Conservation (phyloP, 53 echinoderm and acorn worm genomes). For the Pentamera pediparva region DNA sequence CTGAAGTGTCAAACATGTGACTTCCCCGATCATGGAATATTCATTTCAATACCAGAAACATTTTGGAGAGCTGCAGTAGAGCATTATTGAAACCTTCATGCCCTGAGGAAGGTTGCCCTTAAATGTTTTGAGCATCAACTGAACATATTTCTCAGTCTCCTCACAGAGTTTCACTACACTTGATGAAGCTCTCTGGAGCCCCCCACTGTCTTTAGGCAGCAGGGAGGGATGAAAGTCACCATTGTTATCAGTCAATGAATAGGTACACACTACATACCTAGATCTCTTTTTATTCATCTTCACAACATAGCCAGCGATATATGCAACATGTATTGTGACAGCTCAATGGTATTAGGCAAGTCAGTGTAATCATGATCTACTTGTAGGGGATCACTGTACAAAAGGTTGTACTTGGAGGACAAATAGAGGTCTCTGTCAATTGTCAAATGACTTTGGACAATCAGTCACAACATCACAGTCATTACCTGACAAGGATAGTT, state of each 20-base stretch:
- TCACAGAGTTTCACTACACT: too few species aligned
- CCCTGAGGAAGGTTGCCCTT: neutral
- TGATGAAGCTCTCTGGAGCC: neutral
- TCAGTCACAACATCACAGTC: neutral
- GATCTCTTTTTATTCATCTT: conserved; percentile 9
- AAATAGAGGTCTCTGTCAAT: too few species aligned
- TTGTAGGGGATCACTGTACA: neutral
- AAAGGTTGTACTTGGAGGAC: too few species aligned
- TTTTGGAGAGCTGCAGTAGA: neutral
- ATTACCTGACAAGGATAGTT: neutral
- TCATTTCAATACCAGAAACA: too few species aligned
- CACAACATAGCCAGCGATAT: conserved; percentile 47
- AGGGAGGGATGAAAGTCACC: neutral
- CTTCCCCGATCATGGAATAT: neutral
- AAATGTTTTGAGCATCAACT: too few species aligned
- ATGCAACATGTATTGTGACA: conserved; percentile 22
- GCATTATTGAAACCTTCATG: neutral
- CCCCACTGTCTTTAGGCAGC: neutral
- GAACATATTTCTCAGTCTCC: too few species aligned
- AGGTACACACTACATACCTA: neutral
- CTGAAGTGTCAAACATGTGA: neutral
- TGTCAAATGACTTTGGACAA: neutral
- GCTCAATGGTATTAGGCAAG: conserved; percentile 1
- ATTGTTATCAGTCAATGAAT: neutral
- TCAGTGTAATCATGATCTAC: neutral